Conservation (phyloP, 2,113 vertebrate species). For the Periophthalmodon schlosseri region DNA sequence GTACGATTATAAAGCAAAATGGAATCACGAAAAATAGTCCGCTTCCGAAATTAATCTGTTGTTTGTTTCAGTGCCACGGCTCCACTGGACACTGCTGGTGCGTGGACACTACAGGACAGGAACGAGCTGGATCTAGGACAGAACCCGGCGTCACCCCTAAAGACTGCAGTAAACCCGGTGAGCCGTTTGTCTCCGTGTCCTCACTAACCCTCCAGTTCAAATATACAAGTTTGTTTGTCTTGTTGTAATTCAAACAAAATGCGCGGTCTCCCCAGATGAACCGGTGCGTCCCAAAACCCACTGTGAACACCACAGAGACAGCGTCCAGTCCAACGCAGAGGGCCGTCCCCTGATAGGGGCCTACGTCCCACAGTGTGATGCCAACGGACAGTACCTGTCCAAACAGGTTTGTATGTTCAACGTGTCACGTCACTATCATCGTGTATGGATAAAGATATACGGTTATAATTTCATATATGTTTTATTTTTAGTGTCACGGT, state of each 20-base stretch:
- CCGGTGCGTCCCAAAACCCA: constrained; percentile 47
- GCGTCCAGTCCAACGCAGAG: constrained; percentile 32
- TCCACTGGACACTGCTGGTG: constrained; percentile 86
- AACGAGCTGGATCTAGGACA: constrained; percentile 79
- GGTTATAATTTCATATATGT: no score
- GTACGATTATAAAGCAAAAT: neutral
- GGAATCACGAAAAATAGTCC: neutral
- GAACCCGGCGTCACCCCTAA: constrained; percentile 59
- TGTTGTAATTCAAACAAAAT: neutral
- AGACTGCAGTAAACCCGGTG: constrained; percentile 78
- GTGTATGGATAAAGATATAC: no score
- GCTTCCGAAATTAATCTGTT: neutral
- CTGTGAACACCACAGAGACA: constrained; percentile 77
- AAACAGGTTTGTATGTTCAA: constrained; percentile 58
- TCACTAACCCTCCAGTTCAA: neutral
- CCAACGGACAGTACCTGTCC: constrained; percentile 76
- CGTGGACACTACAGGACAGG: constrained; percentile 77
- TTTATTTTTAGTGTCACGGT: constrained; percentile 73
- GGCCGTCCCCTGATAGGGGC: constrained; percentile 33
- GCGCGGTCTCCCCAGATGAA: constrained; percentile 4
- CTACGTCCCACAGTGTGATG: constrained; percentile 82
- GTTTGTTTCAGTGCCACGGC: constrained; percentile 73
- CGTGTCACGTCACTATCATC: neutral
- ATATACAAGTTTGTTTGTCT: neutral
- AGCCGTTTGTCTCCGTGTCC: neutral